Percentiles rank a stretch among this genome's conserved stretches.
phyloP scores from a whole-genome alignment of 2,113 vertebrate genomes.

The Antechinus flavipes region DNA sequence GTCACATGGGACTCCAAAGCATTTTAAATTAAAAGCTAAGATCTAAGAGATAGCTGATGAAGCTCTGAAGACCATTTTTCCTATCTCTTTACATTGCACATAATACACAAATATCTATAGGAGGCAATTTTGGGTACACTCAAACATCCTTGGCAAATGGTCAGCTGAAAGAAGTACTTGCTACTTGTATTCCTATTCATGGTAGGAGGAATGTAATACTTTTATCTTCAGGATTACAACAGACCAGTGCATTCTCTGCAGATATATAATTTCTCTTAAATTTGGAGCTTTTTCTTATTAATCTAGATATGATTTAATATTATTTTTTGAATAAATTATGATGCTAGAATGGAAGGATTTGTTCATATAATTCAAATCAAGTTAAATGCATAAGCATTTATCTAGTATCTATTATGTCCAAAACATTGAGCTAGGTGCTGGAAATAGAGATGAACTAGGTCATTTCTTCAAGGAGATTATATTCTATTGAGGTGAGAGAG shows the following conservation, averaged over 20 bases:
- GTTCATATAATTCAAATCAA: neutral
- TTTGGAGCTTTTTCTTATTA: slow-evolving; percentile 37
- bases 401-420: neutral
- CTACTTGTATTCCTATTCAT: neutral
- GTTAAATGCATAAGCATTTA: neutral
- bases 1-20: slow-evolving; percentile 41
- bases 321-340: slow-evolving; percentile 23
- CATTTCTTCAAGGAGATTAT: neutral
- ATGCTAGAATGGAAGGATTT: neutral
- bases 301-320: neutral
- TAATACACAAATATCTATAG: neutral
- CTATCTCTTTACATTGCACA: slow-evolving; percentile 26
- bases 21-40: slow-evolving; percentile 38
- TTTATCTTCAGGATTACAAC: slow-evolving; percentile 21
- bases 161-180: neutral
- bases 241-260: neutral
- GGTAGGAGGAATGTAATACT: neutral
- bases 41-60: slow-evolving; percentile 45
- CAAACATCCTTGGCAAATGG: neutral
- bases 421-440: neutral
- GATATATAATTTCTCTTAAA: neutral
- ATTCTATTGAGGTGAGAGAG: neutral
- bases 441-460: neutral
- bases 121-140: neutral
- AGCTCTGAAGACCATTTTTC: slow-evolving; percentile 14